phyloP scores from a whole-genome alignment of 2,888 invertebrate species.

The Amphimallon solstitiale region DNA sequence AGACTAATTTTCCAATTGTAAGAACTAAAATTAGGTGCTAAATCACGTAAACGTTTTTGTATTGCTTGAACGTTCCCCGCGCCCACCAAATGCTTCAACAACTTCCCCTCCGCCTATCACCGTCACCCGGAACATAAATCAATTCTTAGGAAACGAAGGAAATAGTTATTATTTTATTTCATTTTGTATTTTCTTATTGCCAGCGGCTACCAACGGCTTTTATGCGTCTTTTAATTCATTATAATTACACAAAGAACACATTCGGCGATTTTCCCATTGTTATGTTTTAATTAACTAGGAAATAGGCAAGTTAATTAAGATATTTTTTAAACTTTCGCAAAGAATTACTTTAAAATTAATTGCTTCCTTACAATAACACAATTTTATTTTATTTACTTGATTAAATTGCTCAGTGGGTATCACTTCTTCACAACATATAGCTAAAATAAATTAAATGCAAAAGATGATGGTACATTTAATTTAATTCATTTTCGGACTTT shows the following conservation, averaged over 20 bases:
- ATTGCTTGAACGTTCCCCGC: neutral
- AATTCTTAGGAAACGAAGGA: slow-evolving; percentile 15
- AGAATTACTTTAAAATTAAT: too few species aligned
- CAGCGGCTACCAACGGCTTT: neutral
- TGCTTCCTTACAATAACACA: too few species aligned
- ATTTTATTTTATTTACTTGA: too few species aligned
- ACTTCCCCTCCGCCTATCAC: neutral
- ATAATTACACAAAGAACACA: slow-evolving; percentile 8
- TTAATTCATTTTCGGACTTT: too few species aligned
- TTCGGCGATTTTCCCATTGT: neutral
- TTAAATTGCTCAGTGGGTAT: too few species aligned
- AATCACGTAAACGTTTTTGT: slow-evolving; percentile 34
- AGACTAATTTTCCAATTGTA: slow-evolving; percentile 37
- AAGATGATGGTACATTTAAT: too few species aligned
- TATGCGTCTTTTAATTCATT: slow-evolving; percentile 2
- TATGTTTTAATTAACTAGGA: slow-evolving; percentile 4
- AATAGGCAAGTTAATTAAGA: too few species aligned
- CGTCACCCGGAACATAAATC: slow-evolving; percentile 22
- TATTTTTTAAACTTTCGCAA: too few species aligned
- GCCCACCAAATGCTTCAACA: neutral
- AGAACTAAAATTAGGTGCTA: slow-evolving; percentile 39
- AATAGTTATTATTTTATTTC: slow-evolving; percentile 35
- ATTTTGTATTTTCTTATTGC: slow-evolving; percentile 16
- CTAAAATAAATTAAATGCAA: too few species aligned
- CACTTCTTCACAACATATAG: too few species aligned